These are phyloP conservation scores for Apostichopus leukothele DNA, from an alignment of 53 echinoderm and acorn worm species.

Conservation along the genomic window DNA sequence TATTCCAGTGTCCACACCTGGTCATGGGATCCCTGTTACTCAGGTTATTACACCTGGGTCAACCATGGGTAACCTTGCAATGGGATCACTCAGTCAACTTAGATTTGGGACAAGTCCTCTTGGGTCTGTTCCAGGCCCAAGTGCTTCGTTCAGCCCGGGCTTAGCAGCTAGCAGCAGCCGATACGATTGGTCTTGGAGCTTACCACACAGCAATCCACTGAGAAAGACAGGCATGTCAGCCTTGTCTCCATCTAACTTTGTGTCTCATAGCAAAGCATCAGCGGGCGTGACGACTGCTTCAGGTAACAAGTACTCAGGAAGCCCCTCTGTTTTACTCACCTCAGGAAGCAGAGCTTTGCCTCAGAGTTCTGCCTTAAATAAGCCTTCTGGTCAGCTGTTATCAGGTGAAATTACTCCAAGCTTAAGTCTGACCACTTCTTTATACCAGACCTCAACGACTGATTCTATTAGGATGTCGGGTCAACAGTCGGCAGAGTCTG, in stretches of 20 bases:
- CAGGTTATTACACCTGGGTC: not conserved
- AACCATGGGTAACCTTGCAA: not conserved
- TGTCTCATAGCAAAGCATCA: not conserved
- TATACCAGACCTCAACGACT: not conserved
- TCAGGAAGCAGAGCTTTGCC: not conserved
- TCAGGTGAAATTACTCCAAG: not conserved
- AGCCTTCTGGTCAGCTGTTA: not conserved
- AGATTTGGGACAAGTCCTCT: not conserved
- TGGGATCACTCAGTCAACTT: not conserved
- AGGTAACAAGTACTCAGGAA: not conserved
- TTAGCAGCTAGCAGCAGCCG: not conserved
- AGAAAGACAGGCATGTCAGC: not conserved
- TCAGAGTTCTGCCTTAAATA: not conserved
- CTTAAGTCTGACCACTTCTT: not conserved
- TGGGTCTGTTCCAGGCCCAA: not conserved
- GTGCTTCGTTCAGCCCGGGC: not conserved
- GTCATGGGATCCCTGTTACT: not conserved
- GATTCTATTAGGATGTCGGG: too few species aligned
- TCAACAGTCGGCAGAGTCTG: too few species aligned
- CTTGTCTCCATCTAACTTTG: not conserved
- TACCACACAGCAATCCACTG: not conserved
- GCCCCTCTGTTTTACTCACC: not conserved
- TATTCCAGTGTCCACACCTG: not conserved
- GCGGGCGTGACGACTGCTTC: not conserved
- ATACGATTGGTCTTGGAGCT: not conserved